phyloP scores from a whole-genome alignment of 2,888 invertebrate species.

The Eutolmus rufibarbis region DNA sequence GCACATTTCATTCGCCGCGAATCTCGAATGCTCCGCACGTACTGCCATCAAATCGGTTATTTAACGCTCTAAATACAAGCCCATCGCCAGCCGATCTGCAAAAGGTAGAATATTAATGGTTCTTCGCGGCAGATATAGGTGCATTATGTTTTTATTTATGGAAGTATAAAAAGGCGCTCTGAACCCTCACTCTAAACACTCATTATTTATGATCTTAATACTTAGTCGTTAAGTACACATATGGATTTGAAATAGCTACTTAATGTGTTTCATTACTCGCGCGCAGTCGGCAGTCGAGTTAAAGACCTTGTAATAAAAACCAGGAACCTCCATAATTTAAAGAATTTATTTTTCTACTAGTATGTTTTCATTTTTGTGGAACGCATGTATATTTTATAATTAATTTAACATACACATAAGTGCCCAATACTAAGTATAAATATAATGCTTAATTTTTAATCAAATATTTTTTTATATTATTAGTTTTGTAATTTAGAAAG shows the following conservation, averaged over 20 bases:
- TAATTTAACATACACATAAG: too few relatives aligned
- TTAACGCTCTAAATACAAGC: constrained; percentile 12
- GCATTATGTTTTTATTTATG: background rate
- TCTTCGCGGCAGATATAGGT: background rate
- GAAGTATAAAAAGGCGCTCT: background rate
- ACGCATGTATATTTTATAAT: too few relatives aligned
- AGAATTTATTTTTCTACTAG: too few relatives aligned
- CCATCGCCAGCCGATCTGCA: constrained; percentile 25
- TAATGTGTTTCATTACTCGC: background rate
- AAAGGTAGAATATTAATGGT: constrained; percentile 24
- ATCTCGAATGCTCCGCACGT: constrained; percentile 11
- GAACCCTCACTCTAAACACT: background rate
- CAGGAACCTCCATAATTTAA: too few relatives aligned
- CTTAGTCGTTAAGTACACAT: background rate
- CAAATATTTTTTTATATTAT: too few relatives aligned
- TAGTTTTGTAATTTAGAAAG: too few relatives aligned
- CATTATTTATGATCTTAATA: background rate
- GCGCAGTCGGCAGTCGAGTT: background rate
- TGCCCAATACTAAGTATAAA: too few relatives aligned
- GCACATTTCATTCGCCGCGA: background rate
- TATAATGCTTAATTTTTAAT: too few relatives aligned
- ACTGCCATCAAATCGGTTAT: constrained; percentile 6
- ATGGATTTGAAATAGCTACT: background rate
- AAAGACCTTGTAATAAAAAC: background rate
- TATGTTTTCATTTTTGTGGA: too few relatives aligned